Evolutionary conservation across 1,140 invertebrate genomes (phyloP), one percentile per base, ranked within the genome.

Genomic region (Achatina immaculata): DNA sequence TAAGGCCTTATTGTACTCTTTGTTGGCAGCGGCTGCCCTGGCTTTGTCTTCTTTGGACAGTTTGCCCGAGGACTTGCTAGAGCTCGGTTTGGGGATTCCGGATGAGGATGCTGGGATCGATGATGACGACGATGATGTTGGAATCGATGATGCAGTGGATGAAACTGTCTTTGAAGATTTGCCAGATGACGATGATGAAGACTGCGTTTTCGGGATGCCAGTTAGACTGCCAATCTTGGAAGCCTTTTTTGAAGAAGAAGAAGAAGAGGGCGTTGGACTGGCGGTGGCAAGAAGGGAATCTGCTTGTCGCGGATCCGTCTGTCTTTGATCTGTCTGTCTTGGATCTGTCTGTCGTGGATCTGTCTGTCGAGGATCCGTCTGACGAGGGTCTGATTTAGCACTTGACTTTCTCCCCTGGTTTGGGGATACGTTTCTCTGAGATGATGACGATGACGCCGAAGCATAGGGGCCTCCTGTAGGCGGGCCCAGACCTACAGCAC

Each of bases 191-290:
- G 79, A 78, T 36, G 80, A 76, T 14, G 82, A 66, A 9, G 81
- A 75, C 34, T 83, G 83, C 31, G 85, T 84, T 82, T 86, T 87
- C 42, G 83, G 80, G 65, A 82, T 84, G 14, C 80, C 86, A 72
- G 89, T 88, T 68, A 89, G 83, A 72, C 85, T 88, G 31, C 86
- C 86, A 31, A 88, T 83, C 83, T 90, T 90, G 58, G 88, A 84
- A 58, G 83, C 80, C 43, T 86, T 89, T 48, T 83, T 86, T 43
- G 85, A 84, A 4, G 75, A 77, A 3, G 78, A 55, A 16, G 85
- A 84, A 4, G 75, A 77, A 3, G 78, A 55, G 11, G 78, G 58
- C 16, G 83, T 82, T 31, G 83, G 83, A 40, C 83, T 84, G 34
- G 81, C 68, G 28, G 81, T 75, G 45, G 58, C 78, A 51, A 80